Conservation (phyloP, 2,113 vertebrate genomes). For the Thunnus maccoyii region DNA sequence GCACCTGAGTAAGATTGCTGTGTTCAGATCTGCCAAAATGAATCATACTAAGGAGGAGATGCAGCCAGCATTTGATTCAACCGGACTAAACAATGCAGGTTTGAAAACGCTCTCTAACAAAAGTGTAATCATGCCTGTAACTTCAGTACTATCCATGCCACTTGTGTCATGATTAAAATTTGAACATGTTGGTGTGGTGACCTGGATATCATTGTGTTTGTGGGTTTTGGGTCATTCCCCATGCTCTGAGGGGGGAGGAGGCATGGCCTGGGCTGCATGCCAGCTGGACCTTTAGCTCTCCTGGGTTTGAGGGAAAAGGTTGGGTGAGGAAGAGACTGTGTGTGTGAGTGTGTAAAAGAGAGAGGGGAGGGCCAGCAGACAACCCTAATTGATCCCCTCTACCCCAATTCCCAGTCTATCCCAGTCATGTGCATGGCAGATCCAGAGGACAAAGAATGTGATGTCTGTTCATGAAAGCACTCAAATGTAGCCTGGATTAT, state of each 20-base stretch:
- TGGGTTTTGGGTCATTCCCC: constrained; percentile 30
- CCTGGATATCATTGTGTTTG: constrained; percentile 61
- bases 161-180: too few relatives aligned
- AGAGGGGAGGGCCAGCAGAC: constrained; percentile 16
- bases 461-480: neutral
- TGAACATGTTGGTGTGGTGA: constrained; percentile 29
- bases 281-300: constrained; percentile 63
- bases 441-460: constrained; percentile 18
- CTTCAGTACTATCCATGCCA: neutral
- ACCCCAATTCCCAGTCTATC: neutral
- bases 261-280: constrained; percentile 43
- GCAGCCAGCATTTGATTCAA: too few relatives aligned
- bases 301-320: constrained; percentile 43
- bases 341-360: constrained; percentile 8
- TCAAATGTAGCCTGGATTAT: constrained; percentile 3
- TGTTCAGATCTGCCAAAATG: too few relatives aligned
- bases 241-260: constrained; percentile 32
- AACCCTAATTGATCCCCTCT: constrained; percentile 37
- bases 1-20: too few relatives aligned
- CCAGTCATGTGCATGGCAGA: constrained; percentile 14
- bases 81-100: too few relatives aligned
- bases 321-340: constrained; percentile 23
- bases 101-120: too few relatives aligned
- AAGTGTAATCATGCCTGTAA: too few relatives aligned
- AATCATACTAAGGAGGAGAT: too few relatives aligned